Base-by-base conservation (phyloP, 2,888 invertebrate genomes). In the Dynastes maya region DNA sequence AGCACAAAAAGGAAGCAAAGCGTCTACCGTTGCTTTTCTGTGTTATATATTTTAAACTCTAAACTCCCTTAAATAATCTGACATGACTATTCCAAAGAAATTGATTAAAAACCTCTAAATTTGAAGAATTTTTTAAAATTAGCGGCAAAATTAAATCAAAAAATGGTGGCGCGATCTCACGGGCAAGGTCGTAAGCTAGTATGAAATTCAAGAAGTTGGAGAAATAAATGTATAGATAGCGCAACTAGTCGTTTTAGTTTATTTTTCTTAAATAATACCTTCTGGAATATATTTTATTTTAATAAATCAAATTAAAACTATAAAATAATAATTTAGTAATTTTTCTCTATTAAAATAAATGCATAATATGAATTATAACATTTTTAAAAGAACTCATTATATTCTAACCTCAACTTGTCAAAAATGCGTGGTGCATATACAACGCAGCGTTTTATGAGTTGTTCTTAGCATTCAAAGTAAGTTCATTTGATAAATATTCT, bases 141-240 rank as follows among this genome's bases (percentile, higher is more conserved):
- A 5, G 32, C 32, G 32, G 32, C 3, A 32, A 32, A 32, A 32
- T 32, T 32, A 32, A 32, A 32, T 32, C 3, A 32, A 32, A 32
- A 32, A n/a, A 51, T 49, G 22, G 51, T 51, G 68, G 68, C 51
- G 51, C 68, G n/a, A 68, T 68, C 68, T 68, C 68, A 68, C 22
- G 27, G 51, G 51, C 13, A 37, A 51, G 27, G 68, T 68, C 22
- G 3, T 22, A 51, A 68, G 27, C 16, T 68, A 68, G 51, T 49
- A 49, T 22, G 45, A 68, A 68, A 68, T 68, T 22, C 11, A 5
- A 2, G n/a, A 4, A 49, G 22, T 22, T 51, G 5, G 22, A 29
- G 11, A 29, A 68, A 45, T 67, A 67, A 67, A 51, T 67, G 45
- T 49, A 67, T 27, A 68, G 68, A 68, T 68, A 51, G 45, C 68